Evolutionary conservation across 2,888 invertebrate genomes (phyloP).

Genomic region (Timema cristinae): DNA sequence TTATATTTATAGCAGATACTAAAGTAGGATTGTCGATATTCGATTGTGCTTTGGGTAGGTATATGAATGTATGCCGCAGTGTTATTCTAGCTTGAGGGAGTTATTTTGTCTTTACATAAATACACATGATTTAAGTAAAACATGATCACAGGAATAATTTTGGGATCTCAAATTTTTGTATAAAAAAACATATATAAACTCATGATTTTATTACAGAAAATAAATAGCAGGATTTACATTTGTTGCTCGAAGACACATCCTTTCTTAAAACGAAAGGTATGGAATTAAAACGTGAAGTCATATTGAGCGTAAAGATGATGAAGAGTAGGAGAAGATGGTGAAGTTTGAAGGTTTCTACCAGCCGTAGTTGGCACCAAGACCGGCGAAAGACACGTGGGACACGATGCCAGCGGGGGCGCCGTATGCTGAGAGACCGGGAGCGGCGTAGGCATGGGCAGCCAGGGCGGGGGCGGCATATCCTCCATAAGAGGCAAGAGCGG

Average conservation of each 20-base stretch:
- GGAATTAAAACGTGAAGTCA: not conserved
- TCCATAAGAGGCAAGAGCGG: conserved; percentile 13
- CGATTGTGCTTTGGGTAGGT: too few relatives aligned
- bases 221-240: too few relatives aligned
- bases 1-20: too few relatives aligned
- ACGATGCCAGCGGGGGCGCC: conserved; percentile 19
- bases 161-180: not conserved
- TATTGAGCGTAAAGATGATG: not conserved
- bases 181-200: not conserved
- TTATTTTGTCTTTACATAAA: too few relatives aligned
- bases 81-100: too few relatives aligned
- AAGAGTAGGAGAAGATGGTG: not conserved
- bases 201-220: too few relatives aligned
- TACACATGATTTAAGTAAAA: too few relatives aligned
- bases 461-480: conserved; percentile 9
- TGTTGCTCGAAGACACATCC: not conserved
- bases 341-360: conserved; percentile 21
- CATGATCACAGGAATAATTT: too few relatives aligned
- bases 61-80: too few relatives aligned
- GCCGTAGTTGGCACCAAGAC: conserved; percentile 25
- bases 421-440: conserved; percentile 20
- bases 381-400: conserved; percentile 22
- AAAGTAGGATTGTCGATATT: too few relatives aligned
- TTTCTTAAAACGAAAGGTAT: conserved; percentile 15
- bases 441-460: conserved; percentile 10